phyloP scores from a whole-genome alignment of 2,113 vertebrate genomes.

The Cepphus grylle region DNA sequence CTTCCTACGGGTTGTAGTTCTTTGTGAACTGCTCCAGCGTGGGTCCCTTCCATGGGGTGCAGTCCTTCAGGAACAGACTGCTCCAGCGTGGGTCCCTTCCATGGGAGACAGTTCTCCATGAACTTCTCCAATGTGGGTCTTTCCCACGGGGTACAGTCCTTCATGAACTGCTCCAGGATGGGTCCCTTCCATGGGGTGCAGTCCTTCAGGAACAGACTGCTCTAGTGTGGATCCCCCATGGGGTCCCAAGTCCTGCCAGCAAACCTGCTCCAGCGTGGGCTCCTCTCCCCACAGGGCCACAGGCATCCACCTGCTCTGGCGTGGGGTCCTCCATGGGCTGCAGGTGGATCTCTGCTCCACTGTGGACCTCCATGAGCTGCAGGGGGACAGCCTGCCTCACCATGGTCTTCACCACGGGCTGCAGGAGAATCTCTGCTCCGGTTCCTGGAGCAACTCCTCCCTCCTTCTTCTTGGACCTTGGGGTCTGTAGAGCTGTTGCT shows the following conservation, averaged over 20 bases:
- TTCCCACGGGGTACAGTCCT: too few species aligned
- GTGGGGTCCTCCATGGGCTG: not conserved
- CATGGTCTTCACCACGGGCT: not conserved
- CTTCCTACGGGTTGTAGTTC: too few species aligned
- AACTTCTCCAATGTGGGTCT: not conserved
- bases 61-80: too few species aligned
- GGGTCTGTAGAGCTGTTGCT: not conserved
- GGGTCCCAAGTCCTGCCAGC: too few species aligned
- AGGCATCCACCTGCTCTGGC: not conserved
- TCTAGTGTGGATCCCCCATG: not conserved
- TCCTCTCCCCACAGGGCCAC: too few species aligned
- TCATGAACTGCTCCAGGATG: not conserved
- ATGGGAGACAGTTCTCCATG: too few species aligned
- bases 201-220: too few species aligned
- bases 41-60: too few species aligned
- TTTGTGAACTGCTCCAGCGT: not conserved
- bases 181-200: too few species aligned
- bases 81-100: not conserved
- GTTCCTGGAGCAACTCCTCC: not conserved
- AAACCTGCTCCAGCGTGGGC: too few species aligned
- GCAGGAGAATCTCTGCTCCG: not conserved
- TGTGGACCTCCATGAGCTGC: not conserved
- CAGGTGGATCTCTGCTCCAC: not conserved
- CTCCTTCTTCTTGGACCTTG: not conserved
- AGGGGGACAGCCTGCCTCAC: not conserved